Percentiles rank a stretch among this genome's conserved stretches.
Evolutionary conservation across 1,140 invertebrate genomes (phyloP).

Genomic region (Diabrotica virgifera): DNA sequence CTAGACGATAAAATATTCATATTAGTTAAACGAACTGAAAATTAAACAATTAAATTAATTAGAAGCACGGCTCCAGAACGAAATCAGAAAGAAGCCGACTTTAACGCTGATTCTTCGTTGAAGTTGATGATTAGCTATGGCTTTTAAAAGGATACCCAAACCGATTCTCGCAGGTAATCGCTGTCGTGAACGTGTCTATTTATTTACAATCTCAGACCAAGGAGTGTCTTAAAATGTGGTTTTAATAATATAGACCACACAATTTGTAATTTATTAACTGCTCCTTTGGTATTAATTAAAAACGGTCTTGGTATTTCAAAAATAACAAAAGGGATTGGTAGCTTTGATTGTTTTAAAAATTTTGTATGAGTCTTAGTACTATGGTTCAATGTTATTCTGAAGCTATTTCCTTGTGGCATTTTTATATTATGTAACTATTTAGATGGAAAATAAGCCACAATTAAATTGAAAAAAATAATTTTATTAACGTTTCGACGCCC

Average conservation of each 20-base stretch:
- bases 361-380: too few species aligned
- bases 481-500: too few species aligned
- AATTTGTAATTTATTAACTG: background rate
- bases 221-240: background rate
- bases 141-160: background rate
- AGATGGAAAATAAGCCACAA: too few species aligned
- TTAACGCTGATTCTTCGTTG: background rate
- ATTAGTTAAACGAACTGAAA: background rate
- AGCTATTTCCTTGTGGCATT: too few species aligned
- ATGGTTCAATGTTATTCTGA: too few species aligned
- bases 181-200: background rate
- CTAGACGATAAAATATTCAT: background rate
- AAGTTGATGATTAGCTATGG: background rate
- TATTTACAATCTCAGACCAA: background rate
- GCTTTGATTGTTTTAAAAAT: too few species aligned
- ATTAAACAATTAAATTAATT: conserved; percentile 3
- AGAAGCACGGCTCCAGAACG: background rate
- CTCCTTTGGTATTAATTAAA: background rate
- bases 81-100: background rate
- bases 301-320: background rate
- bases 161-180: background rate
- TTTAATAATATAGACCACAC: conserved; percentile 1
- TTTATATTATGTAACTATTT: too few species aligned
- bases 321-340: too few species aligned
- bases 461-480: too few species aligned